phyloP scores from a whole-genome alignment of 1,140 invertebrate genomes.

The Myzus persicae region DNA sequence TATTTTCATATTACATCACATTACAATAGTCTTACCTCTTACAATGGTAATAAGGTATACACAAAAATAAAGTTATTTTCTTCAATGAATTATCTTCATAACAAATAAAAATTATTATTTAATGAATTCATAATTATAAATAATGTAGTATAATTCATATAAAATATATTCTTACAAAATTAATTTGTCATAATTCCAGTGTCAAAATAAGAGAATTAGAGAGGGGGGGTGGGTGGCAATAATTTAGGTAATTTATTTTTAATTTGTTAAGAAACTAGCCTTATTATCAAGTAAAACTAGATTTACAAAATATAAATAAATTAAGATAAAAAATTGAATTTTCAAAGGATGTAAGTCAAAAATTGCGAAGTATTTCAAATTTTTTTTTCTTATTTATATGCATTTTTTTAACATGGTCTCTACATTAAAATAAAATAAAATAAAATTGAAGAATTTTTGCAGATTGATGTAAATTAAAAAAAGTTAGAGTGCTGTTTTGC shows the following conservation, averaged over 20 bases:
- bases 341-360: conserved; percentile 50
- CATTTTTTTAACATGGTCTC: conserved; percentile 57
- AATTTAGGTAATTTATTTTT: conserved; percentile 22
- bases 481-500: background rate
- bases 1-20: no score
- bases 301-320: conserved; percentile 50
- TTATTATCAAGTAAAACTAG: conserved; percentile 34
- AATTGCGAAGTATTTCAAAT: conserved; percentile 50
- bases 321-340: conserved; percentile 52
- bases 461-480: background rate
- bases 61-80: conserved; percentile 57
- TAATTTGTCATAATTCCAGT: conserved; percentile 33
- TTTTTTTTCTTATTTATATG: conserved; percentile 56
- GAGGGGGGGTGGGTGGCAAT: background rate
- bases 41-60: conserved; percentile 55
- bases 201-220: conserved; percentile 53
- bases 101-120: conserved; percentile 58
- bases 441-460: conserved; percentile 33
- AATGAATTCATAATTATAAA: conserved; percentile 52
- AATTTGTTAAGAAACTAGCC: conserved; percentile 40
- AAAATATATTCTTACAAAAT: conserved; percentile 44
- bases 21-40: conserved; percentile 57
- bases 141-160: conserved; percentile 41
- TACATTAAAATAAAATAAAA: conserved; percentile 56
- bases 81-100: conserved; percentile 55